Percentiles rank a stretch among this genome's conserved stretches.
Evolutionary conservation across 2,888 invertebrate genomes (phyloP).

Genomic region (Arctia plantaginis): DNA sequence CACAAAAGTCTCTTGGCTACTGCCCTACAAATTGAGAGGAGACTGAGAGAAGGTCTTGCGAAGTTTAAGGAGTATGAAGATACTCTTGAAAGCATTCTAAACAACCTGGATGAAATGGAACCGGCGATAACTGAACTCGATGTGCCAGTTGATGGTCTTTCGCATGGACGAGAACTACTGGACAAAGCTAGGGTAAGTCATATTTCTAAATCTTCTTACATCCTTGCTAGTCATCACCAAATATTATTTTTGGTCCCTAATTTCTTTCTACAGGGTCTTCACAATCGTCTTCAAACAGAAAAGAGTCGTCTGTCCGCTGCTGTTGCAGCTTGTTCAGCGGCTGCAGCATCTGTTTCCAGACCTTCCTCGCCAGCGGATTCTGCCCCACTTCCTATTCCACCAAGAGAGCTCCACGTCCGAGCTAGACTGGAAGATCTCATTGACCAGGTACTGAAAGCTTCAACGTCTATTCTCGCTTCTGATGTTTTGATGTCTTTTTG

Average conservation of each 20-base stretch:
- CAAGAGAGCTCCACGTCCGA: constrained; percentile 93
- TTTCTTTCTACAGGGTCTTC: constrained; percentile 82
- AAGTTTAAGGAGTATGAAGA: constrained; percentile 98
- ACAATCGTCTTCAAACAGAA: constrained; percentile 95
- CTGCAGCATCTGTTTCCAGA: constrained; percentile 95
- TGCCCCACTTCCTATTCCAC: constrained; percentile 93
- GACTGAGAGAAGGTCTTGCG: constrained; percentile 94
- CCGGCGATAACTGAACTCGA: constrained; percentile 92
- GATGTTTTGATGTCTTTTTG: constrained; percentile 65
- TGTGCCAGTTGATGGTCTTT: constrained; percentile 90
- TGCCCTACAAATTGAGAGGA: constrained; percentile 95
- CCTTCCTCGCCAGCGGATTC: constrained; percentile 96
- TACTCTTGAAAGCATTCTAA: constrained; percentile 93
- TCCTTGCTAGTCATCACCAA: neutral
- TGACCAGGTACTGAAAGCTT: constrained; percentile 91
- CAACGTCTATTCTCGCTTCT: constrained; percentile 59
- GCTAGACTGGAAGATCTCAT: constrained; percentile 96
- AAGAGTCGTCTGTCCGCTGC: constrained; percentile 94
- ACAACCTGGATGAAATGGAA: constrained; percentile 93
- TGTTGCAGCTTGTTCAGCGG: constrained; percentile 97
- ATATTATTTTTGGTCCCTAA: neutral
- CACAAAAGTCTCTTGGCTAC: constrained; percentile 96
- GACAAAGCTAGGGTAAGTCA: constrained; percentile 90
- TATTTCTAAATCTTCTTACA: neutral
- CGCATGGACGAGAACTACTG: constrained; percentile 90